These are phyloP conservation scores for Oreotrochilus melanogaster DNA, from an alignment of 2,113 vertebrate genomes.

Conservation along the genomic window DNA sequence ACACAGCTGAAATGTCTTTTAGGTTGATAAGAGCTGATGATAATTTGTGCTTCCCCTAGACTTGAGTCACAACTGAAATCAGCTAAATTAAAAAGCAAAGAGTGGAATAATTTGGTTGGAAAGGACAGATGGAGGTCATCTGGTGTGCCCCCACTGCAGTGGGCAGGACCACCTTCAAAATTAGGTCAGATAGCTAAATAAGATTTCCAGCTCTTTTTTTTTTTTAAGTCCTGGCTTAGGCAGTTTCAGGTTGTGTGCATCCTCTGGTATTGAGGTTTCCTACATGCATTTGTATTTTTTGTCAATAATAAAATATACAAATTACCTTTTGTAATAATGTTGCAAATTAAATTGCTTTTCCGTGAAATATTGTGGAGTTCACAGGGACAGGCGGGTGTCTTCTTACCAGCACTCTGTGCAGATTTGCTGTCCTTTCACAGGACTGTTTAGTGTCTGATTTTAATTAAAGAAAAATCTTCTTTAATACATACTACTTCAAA, in stretches of 20 bases:
- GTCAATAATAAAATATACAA: background rate
- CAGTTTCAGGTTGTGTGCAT: background rate
- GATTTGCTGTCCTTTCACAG: background rate
- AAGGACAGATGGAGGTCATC: background rate
- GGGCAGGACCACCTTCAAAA: background rate
- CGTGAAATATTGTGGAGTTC: background rate
- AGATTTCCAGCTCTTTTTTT: accelerated
- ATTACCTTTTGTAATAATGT: background rate
- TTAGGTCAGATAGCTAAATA: background rate
- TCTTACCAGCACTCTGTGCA: accelerated
- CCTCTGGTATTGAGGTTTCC: background rate
- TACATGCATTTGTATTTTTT: background rate
- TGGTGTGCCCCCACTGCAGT: background rate
- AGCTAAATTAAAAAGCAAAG: background rate
- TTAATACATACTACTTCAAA: background rate
- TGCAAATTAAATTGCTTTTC: background rate
- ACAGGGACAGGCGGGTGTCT: background rate
- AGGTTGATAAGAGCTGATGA: background rate
- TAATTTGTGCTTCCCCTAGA: background rate
- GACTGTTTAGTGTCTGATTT: background rate
- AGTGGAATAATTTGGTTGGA: background rate
- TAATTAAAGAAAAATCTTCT: background rate
- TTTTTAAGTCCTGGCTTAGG: background rate
- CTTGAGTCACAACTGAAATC: background rate
- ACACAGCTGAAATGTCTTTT: background rate